Conservation (phyloP, 2,888 invertebrate species). For the Plebejus anna region DNA sequence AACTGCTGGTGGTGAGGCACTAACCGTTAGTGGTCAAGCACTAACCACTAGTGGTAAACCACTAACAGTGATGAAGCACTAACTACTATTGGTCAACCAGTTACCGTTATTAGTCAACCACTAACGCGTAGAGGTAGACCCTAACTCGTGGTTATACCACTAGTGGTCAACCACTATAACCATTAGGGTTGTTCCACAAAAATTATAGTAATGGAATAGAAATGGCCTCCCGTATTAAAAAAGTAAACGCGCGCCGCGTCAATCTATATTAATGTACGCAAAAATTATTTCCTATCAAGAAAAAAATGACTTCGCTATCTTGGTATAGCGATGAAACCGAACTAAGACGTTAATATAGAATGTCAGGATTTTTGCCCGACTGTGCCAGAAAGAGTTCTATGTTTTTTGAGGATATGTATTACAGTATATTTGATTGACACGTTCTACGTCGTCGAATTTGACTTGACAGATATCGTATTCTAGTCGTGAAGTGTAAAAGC, state of each 20-base stretch:
- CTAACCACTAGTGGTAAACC: not conserved
- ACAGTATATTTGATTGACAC: too few relatives aligned
- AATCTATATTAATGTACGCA: too few relatives aligned
- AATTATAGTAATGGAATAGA: not conserved
- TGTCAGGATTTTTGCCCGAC: too few relatives aligned
- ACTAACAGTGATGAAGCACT: not conserved
- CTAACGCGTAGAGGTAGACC: not conserved
- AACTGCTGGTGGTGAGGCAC: not conserved
- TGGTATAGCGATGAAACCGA: too few relatives aligned
- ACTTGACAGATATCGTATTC: too few relatives aligned
- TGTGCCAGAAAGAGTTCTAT: too few relatives aligned
- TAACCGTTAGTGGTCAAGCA: not conserved
- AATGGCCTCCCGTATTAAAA: not conserved
- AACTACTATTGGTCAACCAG: not conserved
- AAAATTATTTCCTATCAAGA: too few relatives aligned
- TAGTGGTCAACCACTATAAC: constrained; percentile 10
- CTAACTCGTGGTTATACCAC: not conserved
- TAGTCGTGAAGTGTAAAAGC: too few relatives aligned
- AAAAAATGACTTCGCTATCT: too few relatives aligned
- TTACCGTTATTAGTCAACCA: constrained; percentile 41
- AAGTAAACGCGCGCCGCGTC: not conserved
- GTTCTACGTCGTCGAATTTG: too few relatives aligned
- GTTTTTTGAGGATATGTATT: too few relatives aligned
- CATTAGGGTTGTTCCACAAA: not conserved
- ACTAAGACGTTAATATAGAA: too few relatives aligned